Conservation (phyloP, 2,797 vertebrate genomes). For the Denticeps clupeoides region DNA sequence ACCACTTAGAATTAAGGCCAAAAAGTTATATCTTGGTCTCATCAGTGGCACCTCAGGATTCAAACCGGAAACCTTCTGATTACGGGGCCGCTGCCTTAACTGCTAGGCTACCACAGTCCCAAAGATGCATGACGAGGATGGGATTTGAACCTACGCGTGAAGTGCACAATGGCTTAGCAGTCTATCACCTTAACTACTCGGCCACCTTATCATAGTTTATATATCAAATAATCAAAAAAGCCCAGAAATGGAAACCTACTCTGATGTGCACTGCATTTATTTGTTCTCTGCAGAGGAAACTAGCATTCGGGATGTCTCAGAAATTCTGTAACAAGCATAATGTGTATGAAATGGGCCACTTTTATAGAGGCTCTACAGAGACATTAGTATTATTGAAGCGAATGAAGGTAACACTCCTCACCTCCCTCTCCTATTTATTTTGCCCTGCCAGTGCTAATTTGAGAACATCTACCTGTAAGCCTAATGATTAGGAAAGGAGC, state of each 20-base stretch:
- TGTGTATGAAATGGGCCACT: conserved; percentile 28
- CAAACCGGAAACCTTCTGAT: too few relatives aligned
- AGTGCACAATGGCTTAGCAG: too few relatives aligned
- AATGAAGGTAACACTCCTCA: conserved; percentile 46
- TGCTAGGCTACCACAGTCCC: too few relatives aligned
- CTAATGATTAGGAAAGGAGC: conserved; percentile 18
- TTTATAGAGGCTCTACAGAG: conserved; percentile 35
- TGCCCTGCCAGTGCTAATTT: conserved; percentile 39
- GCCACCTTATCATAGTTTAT: too few relatives aligned
- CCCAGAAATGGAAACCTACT: conserved; percentile 9
- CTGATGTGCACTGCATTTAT: conserved; percentile 8
- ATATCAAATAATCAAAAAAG: conserved; percentile 19
- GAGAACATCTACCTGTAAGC: conserved; percentile 46
- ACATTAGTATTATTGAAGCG: conserved; percentile 42
- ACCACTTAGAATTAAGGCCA: too few relatives aligned
- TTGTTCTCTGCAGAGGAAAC: not conserved
- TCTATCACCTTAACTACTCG: too few relatives aligned
- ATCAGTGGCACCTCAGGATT: too few relatives aligned
- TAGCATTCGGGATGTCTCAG: conserved; percentile 4
- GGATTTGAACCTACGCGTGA: too few relatives aligned
- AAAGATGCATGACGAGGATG: too few relatives aligned
- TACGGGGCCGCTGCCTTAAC: too few relatives aligned
- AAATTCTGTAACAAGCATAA: conserved; percentile 20
- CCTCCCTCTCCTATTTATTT: conserved; percentile 50
- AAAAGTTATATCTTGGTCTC: too few relatives aligned